Base-by-base conservation (phyloP, 2,113 vertebrate species). In the Poeciliopsis occidentalis region DNA sequence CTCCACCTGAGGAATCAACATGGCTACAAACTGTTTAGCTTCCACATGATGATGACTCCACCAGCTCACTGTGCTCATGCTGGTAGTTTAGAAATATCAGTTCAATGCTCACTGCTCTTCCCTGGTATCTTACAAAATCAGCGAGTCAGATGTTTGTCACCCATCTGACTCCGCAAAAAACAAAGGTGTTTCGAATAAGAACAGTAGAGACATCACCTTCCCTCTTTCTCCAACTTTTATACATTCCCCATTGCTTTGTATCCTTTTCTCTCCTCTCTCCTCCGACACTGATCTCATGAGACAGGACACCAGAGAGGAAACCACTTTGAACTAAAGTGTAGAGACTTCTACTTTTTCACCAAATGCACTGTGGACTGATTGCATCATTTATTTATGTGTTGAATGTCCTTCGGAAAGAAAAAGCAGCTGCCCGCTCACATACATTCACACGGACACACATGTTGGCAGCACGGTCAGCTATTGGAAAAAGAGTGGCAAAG, bases 311-410 rank as follows among this genome's bases (percentile, higher is more conserved):
- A 37, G 70, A 86, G 77, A 66, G 72, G 86, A 30, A 80, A 81
- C 87, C 86, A 88, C 86, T 89, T 88, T 85, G 79, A 71, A 75
- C 87, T 71, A 72, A 89, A 89, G 81, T 76, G 73, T 62, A 71
- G 78, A 80, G 74, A 85, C 78, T 60, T 80, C 67, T 47, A 63
- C 74, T 88, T 89, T 83, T 75, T 69, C 71, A 77, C 69, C 69
- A 89, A 91, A 91, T 84, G 87, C 76, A 86, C 89, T 79, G 87
- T 83, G 75, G 82, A 89, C 80, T 47, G 73, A 90, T 89, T 80
- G 67, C 78, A 89, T 93, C 34, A 90, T 89, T 91, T 90, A 92
- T 92, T 92, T 89, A 91, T 88, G 78, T 64, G 63, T 19, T 10
- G 73, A 72, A 76, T 81, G 85, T 82, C 87, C 69, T 64, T 47